Evolutionary conservation across 2,797 vertebrate species (phyloP).

Genomic region (Hybognathus amarus): DNA sequence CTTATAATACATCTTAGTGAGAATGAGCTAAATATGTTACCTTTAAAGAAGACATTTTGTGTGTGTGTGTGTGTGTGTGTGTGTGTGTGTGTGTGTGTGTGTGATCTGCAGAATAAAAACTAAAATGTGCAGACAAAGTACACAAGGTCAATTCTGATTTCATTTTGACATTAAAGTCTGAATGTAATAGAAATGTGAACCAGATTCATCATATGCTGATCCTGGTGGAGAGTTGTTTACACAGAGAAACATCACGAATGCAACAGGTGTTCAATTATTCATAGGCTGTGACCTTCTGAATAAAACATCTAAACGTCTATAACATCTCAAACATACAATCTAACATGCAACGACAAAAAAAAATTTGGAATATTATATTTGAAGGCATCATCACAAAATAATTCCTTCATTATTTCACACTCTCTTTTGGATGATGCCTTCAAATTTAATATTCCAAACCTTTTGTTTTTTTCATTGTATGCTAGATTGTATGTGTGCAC

Average conservation of each 20-base stretch:
- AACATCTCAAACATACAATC: background rate
- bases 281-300: background rate
- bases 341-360: background rate
- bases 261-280: conserved; percentile 38
- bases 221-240: background rate
- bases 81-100: background rate
- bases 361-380: background rate
- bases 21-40: no score
- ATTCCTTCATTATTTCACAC: no score
- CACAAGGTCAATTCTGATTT: background rate
- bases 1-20: no score
- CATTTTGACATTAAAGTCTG: background rate
- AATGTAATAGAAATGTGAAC: background rate
- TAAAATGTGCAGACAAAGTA: background rate
- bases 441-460: no score
- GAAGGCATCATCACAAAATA: background rate
- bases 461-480: no score
- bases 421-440: no score
- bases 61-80: background rate
- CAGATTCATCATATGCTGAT: background rate
- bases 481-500: no score
- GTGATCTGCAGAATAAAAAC: background rate
- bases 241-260: background rate
- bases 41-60: background rate
- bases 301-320: background rate